Base-by-base conservation (phyloP, 1,140 invertebrate genomes). In the Drosophila oshimai region DNA sequence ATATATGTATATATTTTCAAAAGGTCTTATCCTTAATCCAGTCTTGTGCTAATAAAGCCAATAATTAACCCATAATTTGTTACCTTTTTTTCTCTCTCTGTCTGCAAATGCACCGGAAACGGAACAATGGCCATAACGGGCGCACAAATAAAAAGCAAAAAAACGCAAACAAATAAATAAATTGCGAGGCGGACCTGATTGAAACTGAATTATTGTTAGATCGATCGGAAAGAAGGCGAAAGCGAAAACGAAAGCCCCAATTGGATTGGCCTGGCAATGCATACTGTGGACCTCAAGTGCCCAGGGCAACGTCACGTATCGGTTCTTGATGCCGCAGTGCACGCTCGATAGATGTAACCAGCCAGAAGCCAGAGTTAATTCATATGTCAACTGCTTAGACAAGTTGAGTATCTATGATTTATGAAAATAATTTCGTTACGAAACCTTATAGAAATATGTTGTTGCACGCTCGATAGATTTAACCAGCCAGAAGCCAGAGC, bases 171-270 rank as follows among this genome's bases (percentile, higher is more conserved):
- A 41, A 64, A 50, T 69, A 78, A 73, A 80, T 68, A 72, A 65
- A 70, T 80, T 55, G 67, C 65, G 49, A 67, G 60, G 49, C 71
- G 69, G 55, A 64, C 72, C 68, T 81, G 77, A 87, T 88, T 81
- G 83, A 81, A 87, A 77, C 76, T 58, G 47, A 81, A 87, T 87
- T 87, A 87, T 87, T 87, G 81, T 87, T 87, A 77, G 81, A 87
- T 87, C 81, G 81, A 87, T 87, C 83, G 70, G 65, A 26, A 37
- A 72, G 42, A 73, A 22, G 37, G 33, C 46, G 69, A 84, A 84
- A 84, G 70, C 70, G 74, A 83, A 83, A 81, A 74, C 79, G 53
- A 64, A 61, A 72, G 29, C 28, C 20, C 33, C 15, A 65, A 37
- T 49, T 37, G 10, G 34, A 41, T 45, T 77, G 74, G 74, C 58